phyloP scores from a whole-genome alignment of 2,113 vertebrate species.

The Siphamia tubifer region DNA sequence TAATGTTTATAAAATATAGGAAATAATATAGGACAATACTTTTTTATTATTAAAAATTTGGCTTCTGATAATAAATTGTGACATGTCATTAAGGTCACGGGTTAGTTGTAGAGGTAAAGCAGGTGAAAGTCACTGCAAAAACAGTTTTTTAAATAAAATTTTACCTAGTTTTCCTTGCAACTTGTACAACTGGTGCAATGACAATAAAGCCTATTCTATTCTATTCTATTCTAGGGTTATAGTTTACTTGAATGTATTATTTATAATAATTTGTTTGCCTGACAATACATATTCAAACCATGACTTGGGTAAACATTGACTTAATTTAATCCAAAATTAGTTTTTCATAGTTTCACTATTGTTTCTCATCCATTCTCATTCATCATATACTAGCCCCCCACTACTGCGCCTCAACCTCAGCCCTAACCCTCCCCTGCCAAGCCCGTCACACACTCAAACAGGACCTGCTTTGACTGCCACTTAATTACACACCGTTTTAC shows the following conservation, averaged over 20 bases:
- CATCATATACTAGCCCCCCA: constrained; percentile 72
- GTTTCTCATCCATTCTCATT: constrained; percentile 78
- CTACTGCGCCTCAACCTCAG: constrained; percentile 63
- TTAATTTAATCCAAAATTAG: constrained; percentile 54
- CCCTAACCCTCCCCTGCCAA: constrained; percentile 79
- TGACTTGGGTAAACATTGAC: constrained; percentile 65
- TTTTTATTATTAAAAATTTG: too few species aligned
- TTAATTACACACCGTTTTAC: constrained; percentile 92
- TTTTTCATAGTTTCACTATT: constrained; percentile 81
- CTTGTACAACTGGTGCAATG: too few species aligned
- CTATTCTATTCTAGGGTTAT: too few species aligned
- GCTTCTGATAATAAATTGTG: too few species aligned
- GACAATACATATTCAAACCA: background rate
- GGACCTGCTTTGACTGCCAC: constrained; percentile 91
- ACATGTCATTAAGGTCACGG: too few species aligned
- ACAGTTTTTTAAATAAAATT: too few species aligned
- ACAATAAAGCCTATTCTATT: too few species aligned
- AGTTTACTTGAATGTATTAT: background rate
- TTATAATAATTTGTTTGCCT: constrained; percentile 13
- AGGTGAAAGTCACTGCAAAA: too few species aligned
- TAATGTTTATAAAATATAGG: too few species aligned
- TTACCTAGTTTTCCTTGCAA: too few species aligned
- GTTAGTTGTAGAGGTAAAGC: too few species aligned
- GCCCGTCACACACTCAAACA: constrained; percentile 83
- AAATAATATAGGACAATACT: too few species aligned